A percentile compares a stretch with the other conserved stretches of the same genome.
Evolutionary conservation across 92 coral and sea anemone genomes (phyloP).

Genomic region (Parazoanthus darwini): DNA sequence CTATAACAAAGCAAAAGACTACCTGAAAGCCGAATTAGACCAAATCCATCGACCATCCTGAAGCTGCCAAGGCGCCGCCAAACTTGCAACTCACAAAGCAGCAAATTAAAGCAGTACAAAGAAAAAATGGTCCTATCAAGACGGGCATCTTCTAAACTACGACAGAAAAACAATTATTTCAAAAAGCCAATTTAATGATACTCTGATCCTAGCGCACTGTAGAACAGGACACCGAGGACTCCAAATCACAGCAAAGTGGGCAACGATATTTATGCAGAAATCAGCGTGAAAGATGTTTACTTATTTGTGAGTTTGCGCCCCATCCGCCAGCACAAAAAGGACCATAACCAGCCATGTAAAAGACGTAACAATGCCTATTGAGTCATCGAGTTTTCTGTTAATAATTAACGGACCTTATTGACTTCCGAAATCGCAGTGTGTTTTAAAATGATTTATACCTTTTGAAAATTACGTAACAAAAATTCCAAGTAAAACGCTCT

Average conservation of each 20-base stretch:
- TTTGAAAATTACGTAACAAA: too few relatives aligned
- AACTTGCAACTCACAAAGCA: too few relatives aligned
- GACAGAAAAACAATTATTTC: conserved; percentile 24
- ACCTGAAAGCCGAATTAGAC: too few relatives aligned
- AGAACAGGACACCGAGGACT: conserved; percentile 17
- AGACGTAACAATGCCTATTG: conserved; percentile 45
- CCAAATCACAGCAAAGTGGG: conserved; percentile 49
- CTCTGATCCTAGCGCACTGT: conserved; percentile 24
- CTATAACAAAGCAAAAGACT: too few relatives aligned
- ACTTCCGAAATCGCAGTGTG: conserved; percentile 34
- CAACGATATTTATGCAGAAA: conserved; percentile 45
- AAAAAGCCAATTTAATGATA: conserved; percentile 15
- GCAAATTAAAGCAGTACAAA: too few relatives aligned
- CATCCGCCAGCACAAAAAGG: conserved; percentile 47
- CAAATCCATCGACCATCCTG: too few relatives aligned
- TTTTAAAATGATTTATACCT: too few relatives aligned
- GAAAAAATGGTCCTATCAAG: too few relatives aligned
- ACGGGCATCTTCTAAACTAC: neutral
- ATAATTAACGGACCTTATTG: conserved; percentile 43
- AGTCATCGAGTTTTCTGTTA: conserved; percentile 41
- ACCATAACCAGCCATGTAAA: conserved; percentile 49
- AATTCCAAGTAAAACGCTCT: too few relatives aligned
- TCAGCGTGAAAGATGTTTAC: conserved; percentile 40
- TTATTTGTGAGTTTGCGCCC: conserved; percentile 47
- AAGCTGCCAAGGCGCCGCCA: too few relatives aligned